Base-by-base conservation (phyloP, 2,888 invertebrate genomes). In the Dryocosmus kuriphilus region DNA sequence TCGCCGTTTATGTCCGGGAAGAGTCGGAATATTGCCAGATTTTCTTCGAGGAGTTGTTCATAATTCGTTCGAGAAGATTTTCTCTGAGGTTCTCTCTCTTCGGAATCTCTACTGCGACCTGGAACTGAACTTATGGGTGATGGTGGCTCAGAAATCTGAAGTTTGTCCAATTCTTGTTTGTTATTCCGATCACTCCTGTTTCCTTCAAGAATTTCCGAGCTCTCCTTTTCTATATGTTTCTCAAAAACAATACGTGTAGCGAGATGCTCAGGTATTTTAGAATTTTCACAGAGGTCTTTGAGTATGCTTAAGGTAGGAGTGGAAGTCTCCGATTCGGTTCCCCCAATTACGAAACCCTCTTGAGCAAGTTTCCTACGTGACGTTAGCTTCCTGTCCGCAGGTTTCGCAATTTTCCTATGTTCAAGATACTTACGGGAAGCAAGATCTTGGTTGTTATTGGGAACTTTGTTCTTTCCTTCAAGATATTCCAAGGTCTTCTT, bases 181-280 rank as follows among this genome's bases (percentile, higher is more conserved):
- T 88, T 89, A 71, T 88, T 88, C 0, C 87, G 86, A 79, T 88
- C 88, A 63, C 88, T 89, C 62, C 89, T 88, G 71, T 88, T 89
- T 63, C 86, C 87, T 79, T 88, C 87, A 0, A 86, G 75, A 2
- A 85, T 81, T 55, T 87, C 85, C n/a, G 76, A 30, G 55, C 60
- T 61, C 9, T 80, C 79, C 19, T 63, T 27, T 32, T 71, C 51
- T 19, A 46, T 51, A n/a, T 30, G n/a, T 46, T 51, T 30, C 9
- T 57, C 8, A 27, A 9, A 27, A 11, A 32, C 11, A 32, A 16
- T 24, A 5, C 14, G 24, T 38, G 27, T 30, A 38, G 11, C 16
- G 32, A 38, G 3, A 41, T n/a, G 2, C 22, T 75, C 51, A 22
- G 0, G 7, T 8, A 51, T 3, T 55, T n/a, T 27, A 9, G 22